These are phyloP conservation scores for Troides helena DNA, from an alignment of 2,888 invertebrate genomes.

Conservation along the genomic window DNA sequence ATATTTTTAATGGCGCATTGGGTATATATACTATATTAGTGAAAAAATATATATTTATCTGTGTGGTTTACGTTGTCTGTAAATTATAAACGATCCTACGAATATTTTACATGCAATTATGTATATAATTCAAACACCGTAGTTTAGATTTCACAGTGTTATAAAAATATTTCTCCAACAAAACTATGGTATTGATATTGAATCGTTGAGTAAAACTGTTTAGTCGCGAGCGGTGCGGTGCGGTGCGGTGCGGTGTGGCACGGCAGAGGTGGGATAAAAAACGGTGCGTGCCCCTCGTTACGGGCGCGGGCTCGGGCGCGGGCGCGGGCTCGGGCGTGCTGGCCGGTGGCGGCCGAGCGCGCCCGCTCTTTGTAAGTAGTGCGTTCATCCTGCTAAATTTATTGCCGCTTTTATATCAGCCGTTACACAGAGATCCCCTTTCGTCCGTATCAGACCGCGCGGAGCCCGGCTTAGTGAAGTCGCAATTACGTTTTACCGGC, in stretches of 20 bases:
- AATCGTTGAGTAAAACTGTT: constrained; percentile 23
- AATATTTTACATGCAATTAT: too few relatives aligned
- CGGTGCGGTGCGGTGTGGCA: constrained; percentile 21
- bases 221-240: constrained; percentile 25
- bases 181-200: background rate
- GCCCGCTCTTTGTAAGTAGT: constrained; percentile 76
- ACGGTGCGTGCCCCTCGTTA: constrained; percentile 70
- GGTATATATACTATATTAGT: too few relatives aligned
- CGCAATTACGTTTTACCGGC: constrained; percentile 80
- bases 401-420: constrained; percentile 80
- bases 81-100: too few relatives aligned
- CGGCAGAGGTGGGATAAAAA: constrained; percentile 53
- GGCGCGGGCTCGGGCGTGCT: constrained; percentile 33
- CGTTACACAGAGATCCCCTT: constrained; percentile 77
- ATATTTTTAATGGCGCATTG: too few relatives aligned
- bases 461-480: constrained; percentile 78
- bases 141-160: too few relatives aligned
- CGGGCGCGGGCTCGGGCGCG: constrained; percentile 34
- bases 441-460: constrained; percentile 75
- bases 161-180: too few relatives aligned
- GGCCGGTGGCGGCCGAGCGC: constrained; percentile 51
- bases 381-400: constrained; percentile 80
- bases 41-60: too few relatives aligned
- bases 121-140: too few relatives aligned
- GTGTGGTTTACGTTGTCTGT: too few relatives aligned